Base-by-base conservation (phyloP, 2,797 vertebrate species). In the Nannoperca australis region DNA sequence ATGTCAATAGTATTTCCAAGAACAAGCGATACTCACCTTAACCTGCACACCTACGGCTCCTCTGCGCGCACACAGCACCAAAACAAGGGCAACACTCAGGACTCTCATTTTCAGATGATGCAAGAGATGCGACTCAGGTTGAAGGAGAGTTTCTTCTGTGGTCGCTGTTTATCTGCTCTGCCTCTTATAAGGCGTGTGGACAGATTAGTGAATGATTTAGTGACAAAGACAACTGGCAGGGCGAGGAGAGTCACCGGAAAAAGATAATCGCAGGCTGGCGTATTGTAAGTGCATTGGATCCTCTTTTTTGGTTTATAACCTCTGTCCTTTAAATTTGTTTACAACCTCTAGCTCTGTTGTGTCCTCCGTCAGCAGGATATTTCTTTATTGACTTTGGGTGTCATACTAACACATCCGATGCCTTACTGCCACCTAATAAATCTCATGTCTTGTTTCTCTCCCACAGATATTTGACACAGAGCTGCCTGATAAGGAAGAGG, bases 61-160 rank as follows among this genome's bases (percentile, higher is more conserved):
- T 1, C 54, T 11, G 61, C 80, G 85, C 67, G 69, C 51, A 70
- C 87, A 91, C 45, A 89, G 40, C 50, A 69, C 67, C 73, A 90
- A 27, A 14, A 84, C 71, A 34, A 91, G 50, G 7, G 68, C 55
- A 13, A 85, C 53, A 15, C 62, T 3, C 8, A 85, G 47, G 2
- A 55, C 44, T 72, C 55, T 88, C 93, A 93, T 93, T 71, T 79
- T 91, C 73, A 80, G 66, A 27, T 53, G 64, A 61, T 61, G 62
- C 1, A 30, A 59, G 70, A 62, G 69, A 61, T 30, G 36, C 4
- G 7, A 66, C 53, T 75, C 22, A 7, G 34, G 17, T 60, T 1
- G 45, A 42, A 59, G n/a, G 10, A 53, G n/a, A 4, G 67, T 24
- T 65, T 78, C 76, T 68, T 87, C 73, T 91, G 78, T 66, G 55